Conservation (phyloP, 2,888 invertebrate genomes). For the Leptothorax acervorum region DNA sequence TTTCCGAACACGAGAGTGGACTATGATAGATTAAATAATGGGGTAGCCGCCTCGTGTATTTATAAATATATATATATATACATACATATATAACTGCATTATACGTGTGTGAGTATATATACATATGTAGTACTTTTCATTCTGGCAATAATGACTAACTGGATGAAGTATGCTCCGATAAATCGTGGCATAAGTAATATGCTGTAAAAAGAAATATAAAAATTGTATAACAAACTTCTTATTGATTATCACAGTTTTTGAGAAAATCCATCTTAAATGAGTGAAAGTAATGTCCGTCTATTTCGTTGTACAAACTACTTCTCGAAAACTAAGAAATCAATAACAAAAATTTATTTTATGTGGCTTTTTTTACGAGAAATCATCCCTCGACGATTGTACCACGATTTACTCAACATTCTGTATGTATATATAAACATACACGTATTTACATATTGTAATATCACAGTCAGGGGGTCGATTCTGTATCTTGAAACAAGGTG, state of each 20-base stretch:
- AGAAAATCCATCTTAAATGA: slow-evolving; percentile 4
- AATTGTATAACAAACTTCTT: neutral
- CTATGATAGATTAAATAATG: slow-evolving; percentile 71
- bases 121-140: slow-evolving; percentile 67
- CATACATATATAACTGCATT: slow-evolving; percentile 54
- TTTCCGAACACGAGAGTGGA: slow-evolving; percentile 73
- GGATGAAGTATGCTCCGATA: slow-evolving; percentile 46
- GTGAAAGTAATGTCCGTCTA: neutral
- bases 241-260: neutral
- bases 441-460: slow-evolving; percentile 67
- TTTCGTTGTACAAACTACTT: neutral
- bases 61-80: slow-evolving; percentile 70
- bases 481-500: too few relatives aligned
- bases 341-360: neutral
- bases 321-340: neutral
- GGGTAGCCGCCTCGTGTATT: slow-evolving; percentile 72
- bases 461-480: slow-evolving; percentile 53
- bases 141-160: slow-evolving; percentile 65
- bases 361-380: neutral
- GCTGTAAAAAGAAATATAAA: neutral
- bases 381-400: neutral
- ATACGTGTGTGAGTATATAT: slow-evolving; percentile 59
- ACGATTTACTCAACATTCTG: slow-evolving; percentile 15
- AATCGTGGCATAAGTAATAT: neutral
- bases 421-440: slow-evolving; percentile 45